Evolutionary conservation across 1,140 invertebrate genomes (phyloP).

Genomic region (Teleogryllus occipitalis): DNA sequence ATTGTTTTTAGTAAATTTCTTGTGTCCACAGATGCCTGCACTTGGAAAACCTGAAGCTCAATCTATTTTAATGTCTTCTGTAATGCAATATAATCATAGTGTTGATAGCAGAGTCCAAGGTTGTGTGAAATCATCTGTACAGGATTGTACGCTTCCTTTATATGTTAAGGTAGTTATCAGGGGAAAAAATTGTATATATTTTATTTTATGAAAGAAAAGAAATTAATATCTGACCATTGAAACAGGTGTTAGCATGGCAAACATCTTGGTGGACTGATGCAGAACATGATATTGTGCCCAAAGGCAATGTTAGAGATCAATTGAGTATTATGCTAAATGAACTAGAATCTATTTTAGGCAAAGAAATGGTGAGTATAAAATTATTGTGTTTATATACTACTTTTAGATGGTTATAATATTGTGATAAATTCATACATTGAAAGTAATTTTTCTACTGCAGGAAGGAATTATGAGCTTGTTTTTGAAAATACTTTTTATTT

Average conservation of each 20-base stretch:
- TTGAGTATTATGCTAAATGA: constrained; percentile 52
- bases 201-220: no score
- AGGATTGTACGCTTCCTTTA: constrained; percentile 53
- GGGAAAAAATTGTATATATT: no score
- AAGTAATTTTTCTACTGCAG: no score
- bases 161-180: constrained; percentile 49
- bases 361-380: constrained; percentile 33
- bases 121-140: constrained; percentile 46
- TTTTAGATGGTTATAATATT: no score
- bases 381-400: not conserved
- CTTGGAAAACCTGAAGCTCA: constrained; percentile 42
- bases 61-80: constrained; percentile 43
- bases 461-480: no score
- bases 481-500: no score
- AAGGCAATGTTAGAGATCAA: constrained; percentile 49
- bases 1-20: not conserved
- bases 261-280: constrained; percentile 49
- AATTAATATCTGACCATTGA: not conserved
- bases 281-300: constrained; percentile 38
- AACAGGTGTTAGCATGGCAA: constrained; percentile 54
- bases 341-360: constrained; percentile 55
- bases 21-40: constrained; percentile 36
- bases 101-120: constrained; percentile 51
- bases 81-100: constrained; percentile 52
- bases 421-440: no score